These are phyloP conservation scores for Phalloptychus januarius DNA, from an alignment of 2,797 vertebrate genomes.

Conservation along the genomic window DNA sequence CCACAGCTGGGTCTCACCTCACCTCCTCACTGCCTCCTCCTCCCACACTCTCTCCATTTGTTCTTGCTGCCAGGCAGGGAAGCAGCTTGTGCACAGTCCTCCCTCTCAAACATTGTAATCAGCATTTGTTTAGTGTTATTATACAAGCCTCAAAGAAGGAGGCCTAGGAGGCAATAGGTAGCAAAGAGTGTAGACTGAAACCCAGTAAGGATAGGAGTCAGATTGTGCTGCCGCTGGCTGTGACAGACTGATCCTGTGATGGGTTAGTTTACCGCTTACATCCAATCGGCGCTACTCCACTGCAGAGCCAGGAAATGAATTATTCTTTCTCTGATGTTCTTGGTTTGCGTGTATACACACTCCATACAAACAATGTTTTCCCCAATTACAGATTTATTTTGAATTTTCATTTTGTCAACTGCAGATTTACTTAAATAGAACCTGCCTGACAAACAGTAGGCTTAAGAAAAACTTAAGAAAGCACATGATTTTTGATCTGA, in stretches of 20 bases:
- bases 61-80: constrained; percentile 67
- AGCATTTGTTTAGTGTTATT: constrained; percentile 78
- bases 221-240: constrained; percentile 52
- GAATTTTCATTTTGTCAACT: not conserved
- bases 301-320: constrained; percentile 63
- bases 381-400: not conserved
- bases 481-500: not conserved
- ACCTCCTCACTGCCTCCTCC: constrained; percentile 1
- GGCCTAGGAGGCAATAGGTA: constrained; percentile 42
- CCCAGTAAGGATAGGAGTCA: constrained; percentile 43
- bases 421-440: not conserved
- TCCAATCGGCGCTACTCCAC: constrained; percentile 55
- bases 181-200: constrained; percentile 48
- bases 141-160: constrained; percentile 56
- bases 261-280: constrained; percentile 71
- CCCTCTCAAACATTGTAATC: constrained; percentile 71
- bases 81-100: constrained; percentile 55
- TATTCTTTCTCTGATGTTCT: constrained; percentile 71
- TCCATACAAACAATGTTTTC: not conserved
- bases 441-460: not conserved
- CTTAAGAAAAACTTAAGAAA: not conserved
- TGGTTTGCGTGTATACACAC: constrained; percentile 59
- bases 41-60: constrained; percentile 62
- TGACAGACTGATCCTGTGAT: constrained; percentile 70
- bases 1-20: constrained; percentile 82